Evolutionary conservation across 30 jellyfish, hydroid and myxozoan genomes (phyloP).

Genomic region (Chrysaora quinquecirrha): DNA sequence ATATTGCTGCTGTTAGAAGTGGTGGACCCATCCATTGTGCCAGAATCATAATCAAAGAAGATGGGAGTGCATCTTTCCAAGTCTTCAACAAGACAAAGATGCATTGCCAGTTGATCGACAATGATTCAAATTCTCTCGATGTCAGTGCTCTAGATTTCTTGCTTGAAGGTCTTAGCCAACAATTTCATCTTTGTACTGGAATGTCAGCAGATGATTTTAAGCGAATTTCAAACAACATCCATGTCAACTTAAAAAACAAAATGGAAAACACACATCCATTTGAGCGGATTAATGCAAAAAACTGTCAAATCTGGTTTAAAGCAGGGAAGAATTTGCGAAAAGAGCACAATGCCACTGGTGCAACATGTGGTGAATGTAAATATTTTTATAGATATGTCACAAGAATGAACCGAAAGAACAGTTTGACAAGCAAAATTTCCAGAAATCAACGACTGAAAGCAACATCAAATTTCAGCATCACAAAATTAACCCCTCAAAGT

Average conservation of each 20-base stretch:
- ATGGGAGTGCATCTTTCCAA: neutral
- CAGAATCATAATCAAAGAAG: neutral
- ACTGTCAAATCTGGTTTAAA: constrained; percentile 32
- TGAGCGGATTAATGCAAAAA: constrained; percentile 22
- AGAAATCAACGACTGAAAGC: constrained; percentile 27
- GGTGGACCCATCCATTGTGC: neutral
- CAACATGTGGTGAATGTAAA: constrained; percentile 49
- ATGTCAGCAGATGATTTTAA: neutral
- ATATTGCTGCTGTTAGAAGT: neutral
- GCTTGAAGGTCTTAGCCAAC: neutral
- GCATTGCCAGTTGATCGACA: neutral
- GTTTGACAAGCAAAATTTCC: neutral
- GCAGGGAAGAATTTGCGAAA: constrained; percentile 26
- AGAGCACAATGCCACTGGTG: constrained; percentile 24
- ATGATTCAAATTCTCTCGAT: neutral
- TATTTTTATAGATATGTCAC: constrained; percentile 30
- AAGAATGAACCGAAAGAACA: constrained; percentile 19
- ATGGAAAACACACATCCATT: constrained; percentile 23
- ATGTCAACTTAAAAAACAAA: constrained; percentile 17
- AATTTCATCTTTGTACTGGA: constrained; percentile 9
- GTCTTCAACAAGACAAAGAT: neutral
- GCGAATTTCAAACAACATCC: constrained; percentile 9
- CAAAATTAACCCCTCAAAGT: constrained; percentile 30
- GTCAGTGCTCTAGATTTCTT: neutral
- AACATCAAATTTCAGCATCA: constrained; percentile 33